phyloP scores from a whole-genome alignment of 2,113 vertebrate genomes.

The Octodon degus region DNA sequence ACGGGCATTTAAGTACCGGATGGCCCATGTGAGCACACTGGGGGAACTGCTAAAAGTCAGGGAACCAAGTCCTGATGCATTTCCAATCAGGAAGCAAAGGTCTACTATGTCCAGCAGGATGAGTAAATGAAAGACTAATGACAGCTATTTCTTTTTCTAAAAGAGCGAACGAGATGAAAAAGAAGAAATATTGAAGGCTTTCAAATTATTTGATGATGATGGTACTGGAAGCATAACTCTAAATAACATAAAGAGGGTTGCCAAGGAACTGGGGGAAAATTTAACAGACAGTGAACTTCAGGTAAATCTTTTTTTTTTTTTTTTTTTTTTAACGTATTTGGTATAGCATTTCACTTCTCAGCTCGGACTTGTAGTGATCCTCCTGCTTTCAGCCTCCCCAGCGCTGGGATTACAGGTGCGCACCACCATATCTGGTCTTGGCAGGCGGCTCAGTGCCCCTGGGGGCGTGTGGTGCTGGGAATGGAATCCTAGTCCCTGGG shows the following conservation, averaged over 20 bases:
- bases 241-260: conserved; percentile 94
- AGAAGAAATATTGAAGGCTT: conserved; percentile 97
- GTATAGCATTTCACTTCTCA: no score
- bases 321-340: neutral
- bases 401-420: no score
- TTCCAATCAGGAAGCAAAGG: neutral
- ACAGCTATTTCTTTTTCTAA: conserved; percentile 52
- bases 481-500: no score
- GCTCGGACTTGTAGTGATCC: no score
- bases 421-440: no score
- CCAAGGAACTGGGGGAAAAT: conserved; percentile 95
- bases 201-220: conserved; percentile 95
- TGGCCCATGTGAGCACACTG: neutral
- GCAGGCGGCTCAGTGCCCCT: no score
- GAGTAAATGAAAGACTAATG: neutral
- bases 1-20: neutral
- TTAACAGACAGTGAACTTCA: conserved; percentile 95
- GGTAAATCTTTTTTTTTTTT: conserved; percentile 83
- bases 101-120: neutral
- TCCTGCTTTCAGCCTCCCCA: no score
- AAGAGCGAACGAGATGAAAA: conserved; percentile 95
- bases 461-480: no score
- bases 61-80: no score
- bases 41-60: neutral
- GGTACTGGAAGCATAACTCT: conserved; percentile 95